Conservation (phyloP, 2,888 invertebrate species). For the Cyclophora albipunctata region DNA sequence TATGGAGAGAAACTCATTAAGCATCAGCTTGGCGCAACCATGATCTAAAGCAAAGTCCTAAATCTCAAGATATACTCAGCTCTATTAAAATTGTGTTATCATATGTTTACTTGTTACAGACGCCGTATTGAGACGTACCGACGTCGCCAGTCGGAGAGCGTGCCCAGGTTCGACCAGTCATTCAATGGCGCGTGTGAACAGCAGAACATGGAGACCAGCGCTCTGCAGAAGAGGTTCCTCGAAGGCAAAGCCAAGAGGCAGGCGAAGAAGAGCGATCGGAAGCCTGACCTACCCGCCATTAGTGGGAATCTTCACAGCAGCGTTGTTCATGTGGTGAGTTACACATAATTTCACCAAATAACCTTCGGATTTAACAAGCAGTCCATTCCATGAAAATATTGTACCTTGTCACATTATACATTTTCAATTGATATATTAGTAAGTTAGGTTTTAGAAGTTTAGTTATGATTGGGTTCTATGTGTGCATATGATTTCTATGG, state of each 20-base stretch:
- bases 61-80: no score
- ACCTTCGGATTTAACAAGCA: not conserved
- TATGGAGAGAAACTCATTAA: no score
- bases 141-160: slow-evolving; percentile 88
- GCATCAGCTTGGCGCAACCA: no score
- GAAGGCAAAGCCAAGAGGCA: slow-evolving; percentile 93
- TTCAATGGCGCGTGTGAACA: slow-evolving; percentile 92
- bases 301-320: slow-evolving; percentile 80
- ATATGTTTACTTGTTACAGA: slow-evolving; percentile 52
- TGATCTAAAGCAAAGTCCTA: no score
- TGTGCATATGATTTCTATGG: no score
- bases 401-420: not conserved
- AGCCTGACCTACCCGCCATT: slow-evolving; percentile 63
- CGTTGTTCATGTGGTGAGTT: slow-evolving; percentile 81
- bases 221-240: slow-evolving; percentile 90
- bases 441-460: no score
- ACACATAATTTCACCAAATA: not conserved
- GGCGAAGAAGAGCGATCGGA: slow-evolving; percentile 84
- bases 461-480: not conserved
- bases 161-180: slow-evolving; percentile 91
- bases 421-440: not conserved
- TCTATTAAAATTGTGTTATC: no score
- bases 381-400: not conserved
- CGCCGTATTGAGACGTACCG: slow-evolving; percentile 92
- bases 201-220: slow-evolving; percentile 90